Evolutionary conservation across 2,888 invertebrate species (phyloP), one percentile per base, ranked within the genome.

Genomic region (Apocheima hispidaria): DNA sequence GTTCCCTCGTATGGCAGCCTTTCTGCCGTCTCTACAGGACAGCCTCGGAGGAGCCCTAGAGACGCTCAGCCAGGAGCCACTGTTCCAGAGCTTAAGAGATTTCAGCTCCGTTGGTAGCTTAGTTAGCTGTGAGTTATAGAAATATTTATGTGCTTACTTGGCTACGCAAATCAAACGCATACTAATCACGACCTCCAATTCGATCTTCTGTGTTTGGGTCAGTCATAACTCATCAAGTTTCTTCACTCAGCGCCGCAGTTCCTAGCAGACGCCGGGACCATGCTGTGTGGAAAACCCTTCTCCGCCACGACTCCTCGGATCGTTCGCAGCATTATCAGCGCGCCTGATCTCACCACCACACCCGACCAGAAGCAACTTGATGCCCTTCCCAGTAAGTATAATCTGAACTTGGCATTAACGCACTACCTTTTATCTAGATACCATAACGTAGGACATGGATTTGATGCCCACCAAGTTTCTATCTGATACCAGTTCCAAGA

Each of bases 201-300:
- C n/a, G n/a, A n/a, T n/a, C n/a, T n/a, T n/a, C n/a, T n/a, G n/a
- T n/a, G n/a, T n/a, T n/a, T n/a, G n/a, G n/a, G n/a, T n/a, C n/a
- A n/a, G n/a, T n/a, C n/a, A n/a, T n/a, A n/a, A n/a, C n/a, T n/a
- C n/a, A n/a, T n/a, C n/a, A n/a, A n/a, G n/a, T n/a, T n/a, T n/a
- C n/a, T n/a, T n/a, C n/a, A n/a, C n/a, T n/a, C 74, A 94, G 94
- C 87, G 12, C 68, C 87, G 0, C 79, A 86, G 10, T 93, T 94
- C 71, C 84, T 95, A 57, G 84, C 93, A 0, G 93, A 93, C 46
- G 90, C 93, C 0, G 95, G 95, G 9, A 88, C 88, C 55, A 83
- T 95, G 83, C 63, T 95, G 23, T 96, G 95, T 62, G 95, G 95
- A 0, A 92, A 92, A 68, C 93, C 94, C 0, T 93, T 95, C 76